These are phyloP conservation scores for Meteorus colon DNA, from an alignment of 2,888 invertebrate species.

Conservation along the genomic window DNA sequence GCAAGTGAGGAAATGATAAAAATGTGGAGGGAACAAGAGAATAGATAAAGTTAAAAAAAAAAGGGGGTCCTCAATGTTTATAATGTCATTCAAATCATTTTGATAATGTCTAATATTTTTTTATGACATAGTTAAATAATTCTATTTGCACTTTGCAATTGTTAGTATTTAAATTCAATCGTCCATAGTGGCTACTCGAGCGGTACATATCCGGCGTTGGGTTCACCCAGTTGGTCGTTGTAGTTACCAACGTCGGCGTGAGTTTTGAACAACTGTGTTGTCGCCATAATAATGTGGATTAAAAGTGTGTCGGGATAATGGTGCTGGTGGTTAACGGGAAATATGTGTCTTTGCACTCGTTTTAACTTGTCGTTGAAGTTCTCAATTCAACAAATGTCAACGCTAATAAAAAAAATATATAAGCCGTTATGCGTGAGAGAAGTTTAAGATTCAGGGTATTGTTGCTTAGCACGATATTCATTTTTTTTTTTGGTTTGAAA, in stretches of 20 bases:
- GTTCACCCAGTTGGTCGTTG: conserved; percentile 10
- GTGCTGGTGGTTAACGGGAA: conserved; percentile 28
- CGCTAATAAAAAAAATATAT: background rate
- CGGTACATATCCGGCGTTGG: conserved; percentile 41
- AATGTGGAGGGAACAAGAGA: too few relatives aligned
- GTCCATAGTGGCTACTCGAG: conserved; percentile 23
- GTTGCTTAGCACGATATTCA: too few relatives aligned
- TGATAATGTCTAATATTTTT: background rate
- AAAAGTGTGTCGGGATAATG: conserved; percentile 33
- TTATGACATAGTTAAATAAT: background rate
- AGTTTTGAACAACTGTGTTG: conserved; percentile 9
- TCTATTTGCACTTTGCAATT: background rate
- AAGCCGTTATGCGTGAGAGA: too few relatives aligned
- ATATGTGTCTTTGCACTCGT: background rate
- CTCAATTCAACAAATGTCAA: background rate
- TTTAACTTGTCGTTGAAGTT: background rate
- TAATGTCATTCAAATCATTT: background rate
- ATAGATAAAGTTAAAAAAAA: background rate
- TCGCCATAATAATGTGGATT: conserved; percentile 26
- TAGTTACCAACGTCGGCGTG: background rate
- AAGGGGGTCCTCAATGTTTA: background rate
- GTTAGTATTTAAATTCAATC: conserved; percentile 8
- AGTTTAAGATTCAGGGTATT: too few relatives aligned
- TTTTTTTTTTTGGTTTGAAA: too few relatives aligned
- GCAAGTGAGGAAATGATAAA: too few relatives aligned